Evolutionary conservation across 2,888 invertebrate species (phyloP).

Genomic region (Leptopterna dolabrata): DNA sequence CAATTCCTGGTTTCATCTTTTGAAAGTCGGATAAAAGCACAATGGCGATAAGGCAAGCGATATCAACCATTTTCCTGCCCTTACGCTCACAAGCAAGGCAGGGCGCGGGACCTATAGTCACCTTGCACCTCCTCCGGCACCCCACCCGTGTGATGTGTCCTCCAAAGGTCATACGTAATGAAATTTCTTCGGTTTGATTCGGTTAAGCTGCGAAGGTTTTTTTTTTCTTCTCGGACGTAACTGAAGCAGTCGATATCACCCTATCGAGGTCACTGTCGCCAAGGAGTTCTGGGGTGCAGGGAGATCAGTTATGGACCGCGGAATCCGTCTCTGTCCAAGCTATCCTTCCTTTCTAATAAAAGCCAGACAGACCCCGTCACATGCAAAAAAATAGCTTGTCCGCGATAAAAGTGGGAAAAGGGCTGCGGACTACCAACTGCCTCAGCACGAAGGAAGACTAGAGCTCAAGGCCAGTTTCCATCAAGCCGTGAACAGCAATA

Average conservation of each 20-base stretch:
- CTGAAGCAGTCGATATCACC: background rate
- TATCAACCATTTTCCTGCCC: too few species aligned
- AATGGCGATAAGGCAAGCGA: too few species aligned
- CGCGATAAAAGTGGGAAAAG: background rate
- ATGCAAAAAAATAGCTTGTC: background rate
- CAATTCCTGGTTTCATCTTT: too few species aligned
- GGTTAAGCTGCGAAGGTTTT: conserved; percentile 43
- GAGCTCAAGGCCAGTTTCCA: background rate
- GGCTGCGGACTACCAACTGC: background rate
- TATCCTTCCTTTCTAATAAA: background rate
- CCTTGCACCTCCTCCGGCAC: background rate
- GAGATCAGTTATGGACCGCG: background rate
- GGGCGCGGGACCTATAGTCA: background rate
- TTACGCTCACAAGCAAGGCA: too few species aligned
- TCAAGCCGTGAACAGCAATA: background rate
- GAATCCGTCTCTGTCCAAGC: background rate
- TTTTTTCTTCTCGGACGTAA: background rate
- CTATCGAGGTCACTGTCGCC: background rate
- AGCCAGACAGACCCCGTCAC: background rate
- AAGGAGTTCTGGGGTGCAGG: background rate
- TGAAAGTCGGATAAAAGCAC: too few species aligned
- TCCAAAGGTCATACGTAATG: conserved; percentile 12
- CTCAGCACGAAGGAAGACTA: background rate
- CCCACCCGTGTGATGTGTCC: background rate
- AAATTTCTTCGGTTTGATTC: conserved; percentile 39